Evolutionary conservation across 2,797 vertebrate genomes (phyloP).

Genomic region (Protonibea diacanthus): DNA sequence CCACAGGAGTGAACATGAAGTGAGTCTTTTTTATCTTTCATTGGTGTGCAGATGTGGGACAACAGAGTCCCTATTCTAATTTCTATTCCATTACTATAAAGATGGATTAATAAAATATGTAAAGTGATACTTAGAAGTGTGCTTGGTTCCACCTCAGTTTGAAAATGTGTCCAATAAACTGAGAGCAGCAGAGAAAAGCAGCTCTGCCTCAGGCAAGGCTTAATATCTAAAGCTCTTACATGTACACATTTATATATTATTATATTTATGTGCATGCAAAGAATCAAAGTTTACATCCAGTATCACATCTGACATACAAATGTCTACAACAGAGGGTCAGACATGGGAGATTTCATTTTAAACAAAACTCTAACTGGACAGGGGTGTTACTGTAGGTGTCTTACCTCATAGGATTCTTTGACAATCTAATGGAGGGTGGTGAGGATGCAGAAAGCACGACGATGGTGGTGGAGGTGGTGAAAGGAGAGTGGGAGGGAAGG

Average conservation of each 20-base stretch:
- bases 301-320: not conserved
- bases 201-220: not conserved
- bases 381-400: slow-evolving; percentile 85
- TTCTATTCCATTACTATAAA: too few relatives aligned
- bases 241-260: not conserved
- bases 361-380: slow-evolving; percentile 44
- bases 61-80: too few relatives aligned
- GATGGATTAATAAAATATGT: not conserved
- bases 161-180: not conserved
- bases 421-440: slow-evolving; percentile 98
- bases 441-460: slow-evolving; percentile 96
- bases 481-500: slow-evolving; percentile 54
- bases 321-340: not conserved
- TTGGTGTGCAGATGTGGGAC: not conserved
- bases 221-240: not conserved
- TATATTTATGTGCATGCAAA: not conserved
- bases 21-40: not conserved
- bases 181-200: not conserved
- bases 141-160: not conserved
- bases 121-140: not conserved
- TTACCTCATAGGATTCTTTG: slow-evolving; percentile 99
- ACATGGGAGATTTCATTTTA: not conserved
- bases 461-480: slow-evolving; percentile 90
- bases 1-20: not conserved
- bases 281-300: not conserved